Conservation (phyloP, 2,888 invertebrate genomes). For the Lepidochrysops patricia region DNA sequence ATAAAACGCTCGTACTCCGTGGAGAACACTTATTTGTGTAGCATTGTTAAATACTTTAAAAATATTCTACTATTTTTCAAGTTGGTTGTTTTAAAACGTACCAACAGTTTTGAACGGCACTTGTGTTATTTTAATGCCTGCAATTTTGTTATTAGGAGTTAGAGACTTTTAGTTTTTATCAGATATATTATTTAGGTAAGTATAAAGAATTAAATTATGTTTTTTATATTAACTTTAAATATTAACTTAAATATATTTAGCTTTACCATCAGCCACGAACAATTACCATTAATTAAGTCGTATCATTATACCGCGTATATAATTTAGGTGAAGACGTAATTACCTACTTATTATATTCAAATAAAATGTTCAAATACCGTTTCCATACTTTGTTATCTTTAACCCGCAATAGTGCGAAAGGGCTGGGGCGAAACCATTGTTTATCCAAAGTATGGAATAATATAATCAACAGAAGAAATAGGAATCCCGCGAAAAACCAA, state of each 20-base stretch:
- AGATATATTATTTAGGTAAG: too few relatives aligned
- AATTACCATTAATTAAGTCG: too few relatives aligned
- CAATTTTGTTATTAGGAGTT: background rate
- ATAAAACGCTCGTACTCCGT: slow-evolving; percentile 46
- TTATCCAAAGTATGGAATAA: slow-evolving; percentile 73
- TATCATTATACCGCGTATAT: too few relatives aligned
- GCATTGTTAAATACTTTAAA: slow-evolving; percentile 11
- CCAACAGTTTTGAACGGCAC: background rate
- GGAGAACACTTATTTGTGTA: slow-evolving; percentile 39
- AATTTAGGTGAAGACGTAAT: too few relatives aligned
- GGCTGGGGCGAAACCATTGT: slow-evolving; percentile 61
- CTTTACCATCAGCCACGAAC: too few relatives aligned
- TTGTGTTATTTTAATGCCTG: background rate
- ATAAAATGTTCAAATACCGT: too few relatives aligned
- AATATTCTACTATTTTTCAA: background rate
- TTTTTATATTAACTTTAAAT: too few relatives aligned
- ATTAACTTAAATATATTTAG: too few relatives aligned
- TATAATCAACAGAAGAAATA: slow-evolving; percentile 74
- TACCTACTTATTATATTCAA: too few relatives aligned
- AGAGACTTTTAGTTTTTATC: too few relatives aligned
- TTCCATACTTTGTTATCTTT: slow-evolving; percentile 36
- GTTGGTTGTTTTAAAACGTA: background rate
- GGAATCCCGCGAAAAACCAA: slow-evolving; percentile 71
- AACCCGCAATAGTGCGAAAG: slow-evolving; percentile 66
- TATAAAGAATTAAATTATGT: too few relatives aligned